A percentile compares a stretch with the other conserved stretches of the same genome.
Evolutionary conservation across 2,888 invertebrate genomes (phyloP).

Genomic region (Pammene fasciana): DNA sequence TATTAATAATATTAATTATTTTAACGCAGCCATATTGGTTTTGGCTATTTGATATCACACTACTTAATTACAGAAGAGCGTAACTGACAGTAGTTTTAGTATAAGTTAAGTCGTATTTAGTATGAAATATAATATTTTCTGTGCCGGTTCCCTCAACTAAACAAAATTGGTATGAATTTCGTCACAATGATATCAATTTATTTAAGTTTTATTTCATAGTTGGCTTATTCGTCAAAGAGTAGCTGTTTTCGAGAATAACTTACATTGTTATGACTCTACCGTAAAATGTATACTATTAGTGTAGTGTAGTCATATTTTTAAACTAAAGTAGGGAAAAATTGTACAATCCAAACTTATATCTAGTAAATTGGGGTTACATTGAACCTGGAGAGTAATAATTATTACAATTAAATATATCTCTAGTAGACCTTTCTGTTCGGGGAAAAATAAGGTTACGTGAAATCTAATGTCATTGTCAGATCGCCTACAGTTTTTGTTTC

Average conservation of each 20-base stretch:
- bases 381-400: no score
- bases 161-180: neutral
- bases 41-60: conserved; percentile 13
- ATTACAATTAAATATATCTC: no score
- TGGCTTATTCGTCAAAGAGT: neutral
- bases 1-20: conserved; percentile 37
- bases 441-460: no score
- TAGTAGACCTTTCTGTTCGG: no score
- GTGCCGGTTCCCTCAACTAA: neutral
- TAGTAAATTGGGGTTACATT: no score
- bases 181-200: neutral
- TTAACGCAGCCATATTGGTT: conserved; percentile 23
- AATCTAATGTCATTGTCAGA: no score
- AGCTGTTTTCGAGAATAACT: neutral
- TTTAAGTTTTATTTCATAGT: neutral
- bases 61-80: neutral
- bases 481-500: no score
- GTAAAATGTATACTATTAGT: no score
- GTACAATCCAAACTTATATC: no score
- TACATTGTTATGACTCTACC: neutral
- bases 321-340: no score
- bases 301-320: no score
- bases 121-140: neutral
- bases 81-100: neutral
- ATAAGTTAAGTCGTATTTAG: neutral